phyloP scores from a whole-genome alignment of 1,140 invertebrate genomes.

The Lucilia sericata region DNA sequence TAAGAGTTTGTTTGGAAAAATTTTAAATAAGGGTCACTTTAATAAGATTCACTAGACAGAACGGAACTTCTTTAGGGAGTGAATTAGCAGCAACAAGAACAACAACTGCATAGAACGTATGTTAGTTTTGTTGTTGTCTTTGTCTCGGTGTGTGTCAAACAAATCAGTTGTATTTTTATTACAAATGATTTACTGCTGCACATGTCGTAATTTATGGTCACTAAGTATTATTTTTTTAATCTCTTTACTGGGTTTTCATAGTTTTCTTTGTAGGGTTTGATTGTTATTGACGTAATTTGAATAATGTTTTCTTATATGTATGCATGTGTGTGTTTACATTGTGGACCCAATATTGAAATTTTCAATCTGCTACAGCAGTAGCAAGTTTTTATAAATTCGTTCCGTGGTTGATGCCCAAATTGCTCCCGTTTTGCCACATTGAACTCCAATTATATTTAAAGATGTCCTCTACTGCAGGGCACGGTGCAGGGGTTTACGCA shows the following conservation, averaged over 20 bases:
- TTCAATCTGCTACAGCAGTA: too few relatives aligned
- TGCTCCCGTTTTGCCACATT: too few relatives aligned
- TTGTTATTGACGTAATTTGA: background rate
- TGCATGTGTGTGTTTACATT: too few relatives aligned
- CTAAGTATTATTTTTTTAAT: background rate
- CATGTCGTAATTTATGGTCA: slow-evolving; percentile 4
- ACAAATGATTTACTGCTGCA: background rate
- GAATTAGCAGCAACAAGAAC: background rate
- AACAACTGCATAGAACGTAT: background rate
- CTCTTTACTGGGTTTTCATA: background rate
- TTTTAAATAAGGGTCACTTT: background rate
- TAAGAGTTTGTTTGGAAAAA: background rate
- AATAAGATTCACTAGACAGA: background rate
- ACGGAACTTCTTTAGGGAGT: background rate
- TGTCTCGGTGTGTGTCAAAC: background rate
- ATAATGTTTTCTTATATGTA: background rate
- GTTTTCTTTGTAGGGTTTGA: background rate
- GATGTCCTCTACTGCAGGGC: too few relatives aligned
- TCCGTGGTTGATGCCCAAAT: too few relatives aligned
- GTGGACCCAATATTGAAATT: too few relatives aligned
- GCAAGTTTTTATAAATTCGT: too few relatives aligned
- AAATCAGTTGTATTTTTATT: slow-evolving; percentile 30
- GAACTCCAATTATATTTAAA: too few relatives aligned
- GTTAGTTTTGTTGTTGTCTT: background rate
- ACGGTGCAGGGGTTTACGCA: too few relatives aligned